phyloP scores from a whole-genome alignment of 2,113 vertebrate species.

The Otolemur garnettii region DNA sequence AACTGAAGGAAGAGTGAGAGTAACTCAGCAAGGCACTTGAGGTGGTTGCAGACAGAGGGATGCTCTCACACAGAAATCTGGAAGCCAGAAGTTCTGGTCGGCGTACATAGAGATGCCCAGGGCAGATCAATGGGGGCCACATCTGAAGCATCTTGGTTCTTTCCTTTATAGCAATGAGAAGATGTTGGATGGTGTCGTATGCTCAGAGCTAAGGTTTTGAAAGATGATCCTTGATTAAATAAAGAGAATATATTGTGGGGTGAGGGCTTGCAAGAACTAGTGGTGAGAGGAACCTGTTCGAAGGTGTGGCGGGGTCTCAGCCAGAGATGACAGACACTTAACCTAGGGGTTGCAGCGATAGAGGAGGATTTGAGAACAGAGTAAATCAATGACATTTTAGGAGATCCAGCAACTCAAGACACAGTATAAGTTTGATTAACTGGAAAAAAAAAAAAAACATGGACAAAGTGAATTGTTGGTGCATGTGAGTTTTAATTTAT shows the following conservation, averaged over 20 bases:
- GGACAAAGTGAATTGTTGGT: neutral
- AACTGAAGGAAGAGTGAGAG: neutral
- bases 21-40: neutral
- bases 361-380: neutral
- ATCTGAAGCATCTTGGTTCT: neutral
- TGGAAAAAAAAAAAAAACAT: neutral
- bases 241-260: constrained; percentile 34
- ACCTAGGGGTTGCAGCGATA: neutral
- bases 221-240: constrained; percentile 36
- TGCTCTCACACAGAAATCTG: neutral
- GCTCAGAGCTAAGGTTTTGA: neutral
- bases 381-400: constrained; percentile 28
- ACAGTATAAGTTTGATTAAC: neutral
- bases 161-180: neutral
- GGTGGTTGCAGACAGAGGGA: neutral
- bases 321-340: neutral
- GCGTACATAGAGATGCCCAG: neutral
- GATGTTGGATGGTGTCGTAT: neutral
- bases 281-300: neutral
- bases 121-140: neutral
- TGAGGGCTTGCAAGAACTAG: neutral
- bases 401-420: constrained; percentile 30
- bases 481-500: neutral
- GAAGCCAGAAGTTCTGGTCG: neutral
- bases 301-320: neutral